These are phyloP conservation scores for Mastigias papua DNA, from an alignment of 30 jellyfish, hydroid and myxozoan species.

Conservation along the genomic window DNA sequence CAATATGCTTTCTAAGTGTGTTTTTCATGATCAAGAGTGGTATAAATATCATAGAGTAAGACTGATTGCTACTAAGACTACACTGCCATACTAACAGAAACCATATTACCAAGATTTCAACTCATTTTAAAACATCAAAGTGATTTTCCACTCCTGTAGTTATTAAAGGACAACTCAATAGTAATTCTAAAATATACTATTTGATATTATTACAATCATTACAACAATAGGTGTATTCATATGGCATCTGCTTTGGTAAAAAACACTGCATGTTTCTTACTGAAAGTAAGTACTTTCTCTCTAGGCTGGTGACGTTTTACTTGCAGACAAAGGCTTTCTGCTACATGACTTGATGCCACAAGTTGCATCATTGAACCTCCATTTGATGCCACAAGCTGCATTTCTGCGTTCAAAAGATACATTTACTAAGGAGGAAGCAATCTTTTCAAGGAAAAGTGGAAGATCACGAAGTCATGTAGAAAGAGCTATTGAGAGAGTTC, in stretches of 20 bases:
- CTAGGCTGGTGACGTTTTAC: conserved; percentile 53
- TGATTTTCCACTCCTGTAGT: neutral
- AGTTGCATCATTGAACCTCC: conserved; percentile 35
- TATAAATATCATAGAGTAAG: neutral
- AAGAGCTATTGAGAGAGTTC: conserved; percentile 55
- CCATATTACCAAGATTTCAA: neutral
- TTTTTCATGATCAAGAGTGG: neutral
- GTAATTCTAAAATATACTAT: neutral
- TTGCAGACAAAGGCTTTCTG: conserved; percentile 57
- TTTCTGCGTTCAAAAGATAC: conserved; percentile 17
- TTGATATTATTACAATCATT: neutral
- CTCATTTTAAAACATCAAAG: neutral
- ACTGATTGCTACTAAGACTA: neutral
- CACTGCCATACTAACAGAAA: neutral
- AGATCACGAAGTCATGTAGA: conserved; percentile 49
- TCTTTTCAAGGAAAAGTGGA: conserved; percentile 29
- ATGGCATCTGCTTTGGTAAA: neutral
- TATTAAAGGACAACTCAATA: neutral
- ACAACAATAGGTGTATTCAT: neutral
- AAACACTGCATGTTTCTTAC: neutral
- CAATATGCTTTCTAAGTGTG: neutral
- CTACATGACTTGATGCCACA: conserved; percentile 44
- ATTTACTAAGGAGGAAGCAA: conserved; percentile 39
- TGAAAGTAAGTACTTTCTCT: neutral
- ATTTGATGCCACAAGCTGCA: too few relatives aligned